phyloP scores from a whole-genome alignment of 1,140 invertebrate species.

The Pollicipes pollicipes region DNA sequence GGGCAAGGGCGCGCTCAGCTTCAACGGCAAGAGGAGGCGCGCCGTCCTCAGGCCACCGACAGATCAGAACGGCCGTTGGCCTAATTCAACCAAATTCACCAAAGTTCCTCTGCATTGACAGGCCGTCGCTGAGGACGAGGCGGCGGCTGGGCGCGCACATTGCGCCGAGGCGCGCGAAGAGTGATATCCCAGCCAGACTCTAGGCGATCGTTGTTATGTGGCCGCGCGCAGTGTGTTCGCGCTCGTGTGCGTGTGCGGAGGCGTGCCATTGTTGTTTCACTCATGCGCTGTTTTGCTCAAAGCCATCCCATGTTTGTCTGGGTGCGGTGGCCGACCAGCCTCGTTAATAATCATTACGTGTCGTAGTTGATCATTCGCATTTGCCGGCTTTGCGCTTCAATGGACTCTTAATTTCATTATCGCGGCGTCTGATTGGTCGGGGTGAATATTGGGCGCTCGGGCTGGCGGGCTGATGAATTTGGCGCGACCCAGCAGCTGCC shows the following conservation, averaged over 20 bases:
- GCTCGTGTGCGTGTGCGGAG: no score
- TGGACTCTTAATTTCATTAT: neutral
- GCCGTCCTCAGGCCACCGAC: no score
- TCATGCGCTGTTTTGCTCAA: neutral
- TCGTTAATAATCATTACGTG: neutral
- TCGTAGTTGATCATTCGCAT: neutral
- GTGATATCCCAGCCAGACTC: neutral
- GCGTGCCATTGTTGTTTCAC: neutral
- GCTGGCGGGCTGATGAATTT: neutral
- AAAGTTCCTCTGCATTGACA: no score
- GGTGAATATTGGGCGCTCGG: neutral
- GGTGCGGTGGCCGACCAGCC: neutral
- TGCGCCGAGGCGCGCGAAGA: no score
- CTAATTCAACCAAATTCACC: no score
- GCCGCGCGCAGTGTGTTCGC: no score
- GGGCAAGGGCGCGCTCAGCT: no score
- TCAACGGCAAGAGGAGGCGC: no score
- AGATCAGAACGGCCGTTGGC: no score
- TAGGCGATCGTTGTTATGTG: neutral
- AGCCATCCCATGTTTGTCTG: neutral
- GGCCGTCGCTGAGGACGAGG: no score
- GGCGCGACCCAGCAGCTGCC: neutral
- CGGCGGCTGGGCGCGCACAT: no score
- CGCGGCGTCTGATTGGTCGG: no score
- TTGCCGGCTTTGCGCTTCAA: neutral